Evolutionary conservation across 2,888 invertebrate species (phyloP).

Genomic region (Pimpla rufipes): DNA sequence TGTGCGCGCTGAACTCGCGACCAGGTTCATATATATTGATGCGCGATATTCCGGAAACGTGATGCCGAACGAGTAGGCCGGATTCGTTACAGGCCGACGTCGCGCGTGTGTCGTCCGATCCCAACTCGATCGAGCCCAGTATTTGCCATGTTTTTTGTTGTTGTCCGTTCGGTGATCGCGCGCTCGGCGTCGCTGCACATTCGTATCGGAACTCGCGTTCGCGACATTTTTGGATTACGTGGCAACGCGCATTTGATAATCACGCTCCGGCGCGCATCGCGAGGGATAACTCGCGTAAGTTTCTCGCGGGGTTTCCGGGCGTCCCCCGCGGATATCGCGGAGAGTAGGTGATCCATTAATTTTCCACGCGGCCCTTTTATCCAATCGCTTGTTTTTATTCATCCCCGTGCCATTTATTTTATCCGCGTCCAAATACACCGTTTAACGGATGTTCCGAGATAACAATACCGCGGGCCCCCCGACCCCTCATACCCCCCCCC

Average conservation of each 20-base stretch:
- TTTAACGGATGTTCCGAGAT: slow-evolving; percentile 74
- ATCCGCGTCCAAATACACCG: slow-evolving; percentile 71
- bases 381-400: slow-evolving; percentile 51
- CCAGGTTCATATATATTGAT: slow-evolving; percentile 15
- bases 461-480: slow-evolving; percentile 66
- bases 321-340: slow-evolving; percentile 21
- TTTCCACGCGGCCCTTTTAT: slow-evolving; percentile 30
- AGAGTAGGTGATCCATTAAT: slow-evolving; percentile 44
- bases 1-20: neutral
- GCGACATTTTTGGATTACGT: slow-evolving; percentile 51
- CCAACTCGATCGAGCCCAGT: slow-evolving; percentile 25
- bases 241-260: slow-evolving; percentile 61
- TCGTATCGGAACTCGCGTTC: slow-evolving; percentile 25
- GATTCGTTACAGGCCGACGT: slow-evolving; percentile 26
- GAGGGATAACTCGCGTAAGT: slow-evolving; percentile 33
- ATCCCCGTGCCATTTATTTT: slow-evolving; percentile 66
- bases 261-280: slow-evolving; percentile 41
- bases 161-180: neutral
- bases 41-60: slow-evolving; percentile 41
- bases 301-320: slow-evolving; percentile 9
- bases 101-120: neutral
- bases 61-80: slow-evolving; percentile 14
- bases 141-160: slow-evolving; percentile 18
- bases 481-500: no score
- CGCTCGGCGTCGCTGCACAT: no score